phyloP scores from a whole-genome alignment of 1,140 invertebrate species.

The Charaxes varanes region DNA sequence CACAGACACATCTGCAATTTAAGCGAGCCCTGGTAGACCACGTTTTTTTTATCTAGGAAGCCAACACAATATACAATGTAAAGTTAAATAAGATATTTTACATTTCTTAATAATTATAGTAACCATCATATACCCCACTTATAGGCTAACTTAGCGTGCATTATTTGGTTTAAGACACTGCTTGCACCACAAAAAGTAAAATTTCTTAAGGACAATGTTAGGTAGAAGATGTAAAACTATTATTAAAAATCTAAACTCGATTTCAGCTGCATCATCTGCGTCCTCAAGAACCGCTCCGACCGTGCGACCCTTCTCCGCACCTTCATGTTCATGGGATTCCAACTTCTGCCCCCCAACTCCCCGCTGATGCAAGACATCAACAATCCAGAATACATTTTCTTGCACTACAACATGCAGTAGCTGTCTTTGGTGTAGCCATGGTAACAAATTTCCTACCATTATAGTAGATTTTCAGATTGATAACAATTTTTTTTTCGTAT shows the following conservation, averaged over 20 bases:
- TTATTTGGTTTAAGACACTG: too few species aligned
- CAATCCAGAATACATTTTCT: conserved; percentile 81
- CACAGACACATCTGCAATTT: too few species aligned
- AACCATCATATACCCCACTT: too few species aligned
- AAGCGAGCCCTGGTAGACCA: too few species aligned
- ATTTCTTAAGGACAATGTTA: too few species aligned
- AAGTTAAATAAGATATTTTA: too few species aligned
- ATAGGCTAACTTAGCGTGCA: too few species aligned
- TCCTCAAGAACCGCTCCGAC: conserved; percentile 89
- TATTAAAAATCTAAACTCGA: neutral
- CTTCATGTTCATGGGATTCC: conserved; percentile 98
- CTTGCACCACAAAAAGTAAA: too few species aligned
- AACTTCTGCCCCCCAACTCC: conserved; percentile 87
- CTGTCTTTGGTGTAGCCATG: conserved; percentile 9
- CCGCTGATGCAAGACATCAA: conserved; percentile 79
- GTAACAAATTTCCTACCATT: conserved; percentile 4
- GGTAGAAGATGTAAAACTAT: conserved; percentile 14
- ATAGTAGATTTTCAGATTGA: conserved; percentile 6
- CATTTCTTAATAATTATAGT: too few species aligned
- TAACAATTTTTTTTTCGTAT: conserved; percentile 1
- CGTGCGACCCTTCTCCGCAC: conserved; percentile 90
- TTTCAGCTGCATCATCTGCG: conserved; percentile 78
- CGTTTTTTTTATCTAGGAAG: too few species aligned
- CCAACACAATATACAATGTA: too few species aligned
- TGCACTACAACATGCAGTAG: conserved; percentile 87